Base-by-base conservation (phyloP, 2,888 invertebrate species). In the Leucophenga maculata region DNA sequence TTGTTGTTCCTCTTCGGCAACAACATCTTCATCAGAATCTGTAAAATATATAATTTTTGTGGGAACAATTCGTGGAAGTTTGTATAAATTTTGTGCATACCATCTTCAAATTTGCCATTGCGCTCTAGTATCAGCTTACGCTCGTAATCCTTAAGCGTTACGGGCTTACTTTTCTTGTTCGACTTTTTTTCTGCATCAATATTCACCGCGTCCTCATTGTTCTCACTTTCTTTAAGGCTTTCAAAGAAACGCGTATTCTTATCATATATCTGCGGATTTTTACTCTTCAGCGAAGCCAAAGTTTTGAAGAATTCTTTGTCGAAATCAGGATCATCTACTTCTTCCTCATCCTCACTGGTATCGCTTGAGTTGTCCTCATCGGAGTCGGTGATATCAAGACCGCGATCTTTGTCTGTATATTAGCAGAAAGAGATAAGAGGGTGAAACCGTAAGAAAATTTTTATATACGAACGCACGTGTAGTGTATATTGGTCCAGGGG, bases 271-370 rank as follows among this genome's bases (percentile, higher is more conserved):
- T 91, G 91, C 0, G 97, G 96, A 89, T 98, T 95, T 85, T 95
- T 95, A 59, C 92, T 94, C 86, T 97, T 98, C 59, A 99, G 88
- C 65, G 93, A 93, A 0, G 97, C 91, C 1, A 98, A 89, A 0
- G 97, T 94, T 88, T 94, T 94, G 55, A 96, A 92, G 88, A 99
- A 99, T 75, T 95, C 93, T 77, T 94, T 93, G 84, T 98, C 97
- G 67, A 89, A 89, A 67, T 85, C 78, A 3, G 84, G 74, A 80
- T 86, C 84, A 62, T 83, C 72, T 3, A 80, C 72, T 68, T 80
- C 83, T 64, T 86, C 86, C 50, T 88, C 87, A 46, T 87, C 86
- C 8, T 86, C 86, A 0, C 85, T 84, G 1, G 84, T 83, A 11
- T 82, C 83, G 55, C 84, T 84, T 50, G 88, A 88, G 62, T 82